These are phyloP conservation scores for Xenus cinereus DNA, from an alignment of 2,113 vertebrate species.

Conservation along the genomic window DNA sequence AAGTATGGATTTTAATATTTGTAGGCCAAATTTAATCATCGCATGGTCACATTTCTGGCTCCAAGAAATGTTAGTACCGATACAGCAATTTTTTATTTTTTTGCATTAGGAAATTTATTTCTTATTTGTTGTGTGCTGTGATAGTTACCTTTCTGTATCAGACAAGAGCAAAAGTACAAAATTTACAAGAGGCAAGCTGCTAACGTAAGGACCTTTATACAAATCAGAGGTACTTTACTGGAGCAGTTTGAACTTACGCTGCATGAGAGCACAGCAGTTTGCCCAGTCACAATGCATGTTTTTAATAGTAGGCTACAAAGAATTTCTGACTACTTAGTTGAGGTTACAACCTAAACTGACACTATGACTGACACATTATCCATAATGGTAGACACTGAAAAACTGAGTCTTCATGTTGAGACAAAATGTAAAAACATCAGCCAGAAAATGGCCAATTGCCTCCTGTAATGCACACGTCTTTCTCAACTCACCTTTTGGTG, in stretches of 20 bases:
- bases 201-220: neutral
- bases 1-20: neutral
- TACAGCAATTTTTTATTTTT: neutral
- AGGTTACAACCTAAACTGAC: neutral
- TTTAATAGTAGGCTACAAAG: neutral
- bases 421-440: neutral
- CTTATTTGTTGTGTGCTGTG: neutral
- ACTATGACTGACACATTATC: neutral
- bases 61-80: neutral
- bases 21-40: neutral
- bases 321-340: neutral
- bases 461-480: neutral
- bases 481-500: neutral
- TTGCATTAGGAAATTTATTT: neutral
- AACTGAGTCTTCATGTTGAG: neutral
- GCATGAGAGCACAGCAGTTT: neutral
- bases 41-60: neutral
- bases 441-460: neutral
- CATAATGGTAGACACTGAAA: neutral
- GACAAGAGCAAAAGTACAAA: neutral
- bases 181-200: neutral
- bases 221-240: neutral
- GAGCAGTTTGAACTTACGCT: neutral
- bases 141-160: neutral
- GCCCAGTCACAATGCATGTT: neutral